phyloP scores from a whole-genome alignment of 2,113 vertebrate genomes.

The Gobio gobio region DNA sequence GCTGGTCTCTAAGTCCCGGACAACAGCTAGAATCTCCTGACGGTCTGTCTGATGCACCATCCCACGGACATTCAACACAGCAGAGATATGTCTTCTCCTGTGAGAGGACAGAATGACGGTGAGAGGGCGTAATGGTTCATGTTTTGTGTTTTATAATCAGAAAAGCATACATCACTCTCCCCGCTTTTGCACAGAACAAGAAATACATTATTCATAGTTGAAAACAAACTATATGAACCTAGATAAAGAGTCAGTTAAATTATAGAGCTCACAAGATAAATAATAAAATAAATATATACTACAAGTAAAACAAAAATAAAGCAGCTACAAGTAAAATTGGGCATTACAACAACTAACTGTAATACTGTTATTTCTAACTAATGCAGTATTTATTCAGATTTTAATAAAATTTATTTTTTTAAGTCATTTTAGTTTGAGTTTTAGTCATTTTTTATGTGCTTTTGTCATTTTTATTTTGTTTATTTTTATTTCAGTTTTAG shows the following conservation, averaged over 20 bases:
- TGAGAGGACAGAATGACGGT: slow-evolving; percentile 44
- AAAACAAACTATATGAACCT: background rate
- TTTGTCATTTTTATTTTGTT: background rate
- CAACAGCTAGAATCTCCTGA: slow-evolving; percentile 85
- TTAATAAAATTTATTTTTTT: background rate
- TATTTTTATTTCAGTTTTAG: background rate
- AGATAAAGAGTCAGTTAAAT: background rate
- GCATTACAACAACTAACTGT: too few relatives aligned
- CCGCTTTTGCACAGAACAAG: background rate
- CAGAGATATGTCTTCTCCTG: slow-evolving; percentile 86
- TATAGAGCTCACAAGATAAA: background rate
- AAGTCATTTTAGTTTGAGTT: background rate
- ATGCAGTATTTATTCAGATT: background rate
- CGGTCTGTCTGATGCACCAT: slow-evolving; percentile 77
- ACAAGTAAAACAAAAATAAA: background rate
- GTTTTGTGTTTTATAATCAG: background rate
- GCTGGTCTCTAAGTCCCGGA: slow-evolving; percentile 80
- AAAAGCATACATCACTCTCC: too few relatives aligned
- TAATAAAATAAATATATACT: background rate
- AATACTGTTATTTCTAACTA: background rate
- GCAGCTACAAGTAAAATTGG: background rate
- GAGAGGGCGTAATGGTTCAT: slow-evolving; percentile 7
- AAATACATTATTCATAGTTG: background rate
- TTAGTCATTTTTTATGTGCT: background rate
- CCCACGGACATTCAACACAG: slow-evolving; percentile 85